Percentiles rank a stretch among this genome's conserved stretches.
phyloP scores from a whole-genome alignment of 2,797 vertebrate genomes.

The Knipowitschia caucasica region DNA sequence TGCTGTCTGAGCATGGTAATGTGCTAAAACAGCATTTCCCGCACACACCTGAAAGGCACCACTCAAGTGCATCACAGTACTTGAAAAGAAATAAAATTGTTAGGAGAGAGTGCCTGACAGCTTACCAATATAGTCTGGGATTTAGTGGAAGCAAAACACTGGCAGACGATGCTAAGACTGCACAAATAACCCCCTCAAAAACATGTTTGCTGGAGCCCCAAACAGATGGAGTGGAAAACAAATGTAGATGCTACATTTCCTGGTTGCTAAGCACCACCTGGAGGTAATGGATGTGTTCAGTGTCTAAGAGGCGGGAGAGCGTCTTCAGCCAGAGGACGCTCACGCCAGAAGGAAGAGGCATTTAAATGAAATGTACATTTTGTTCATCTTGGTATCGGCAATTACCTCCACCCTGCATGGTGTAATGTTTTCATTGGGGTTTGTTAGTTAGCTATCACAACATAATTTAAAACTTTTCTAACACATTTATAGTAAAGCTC shows the following conservation, averaged over 20 bases:
- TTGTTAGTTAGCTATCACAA: no score
- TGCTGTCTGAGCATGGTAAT: constrained; percentile 17
- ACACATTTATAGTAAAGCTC: no score
- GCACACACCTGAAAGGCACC: constrained; percentile 48
- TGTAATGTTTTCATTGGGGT: no score
- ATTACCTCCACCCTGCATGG: no score
- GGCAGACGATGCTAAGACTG: constrained; percentile 52
- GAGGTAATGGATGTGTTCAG: constrained; percentile 49
- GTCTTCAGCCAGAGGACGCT: constrained; percentile 28
- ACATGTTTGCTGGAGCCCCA: constrained; percentile 38
- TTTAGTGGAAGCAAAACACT: constrained; percentile 56
- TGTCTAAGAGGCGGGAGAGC: constrained; percentile 24
- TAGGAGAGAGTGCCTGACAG: constrained; percentile 40
- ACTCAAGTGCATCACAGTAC: constrained; percentile 52
- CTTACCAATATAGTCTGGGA: constrained; percentile 41
- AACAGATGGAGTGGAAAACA: constrained; percentile 70
- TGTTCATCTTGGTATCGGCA: no score
- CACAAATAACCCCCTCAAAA: constrained; percentile 51
- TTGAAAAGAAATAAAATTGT: constrained; percentile 62
- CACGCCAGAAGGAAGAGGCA: constrained; percentile 3
- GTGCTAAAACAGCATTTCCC: constrained; percentile 37
- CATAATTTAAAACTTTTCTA: no score
- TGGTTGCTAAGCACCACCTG: constrained; percentile 67
- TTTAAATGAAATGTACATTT: no score
- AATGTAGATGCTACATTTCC: constrained; percentile 62